phyloP scores from a whole-genome alignment of 2,113 vertebrate species.

The Amphiprion percula region DNA sequence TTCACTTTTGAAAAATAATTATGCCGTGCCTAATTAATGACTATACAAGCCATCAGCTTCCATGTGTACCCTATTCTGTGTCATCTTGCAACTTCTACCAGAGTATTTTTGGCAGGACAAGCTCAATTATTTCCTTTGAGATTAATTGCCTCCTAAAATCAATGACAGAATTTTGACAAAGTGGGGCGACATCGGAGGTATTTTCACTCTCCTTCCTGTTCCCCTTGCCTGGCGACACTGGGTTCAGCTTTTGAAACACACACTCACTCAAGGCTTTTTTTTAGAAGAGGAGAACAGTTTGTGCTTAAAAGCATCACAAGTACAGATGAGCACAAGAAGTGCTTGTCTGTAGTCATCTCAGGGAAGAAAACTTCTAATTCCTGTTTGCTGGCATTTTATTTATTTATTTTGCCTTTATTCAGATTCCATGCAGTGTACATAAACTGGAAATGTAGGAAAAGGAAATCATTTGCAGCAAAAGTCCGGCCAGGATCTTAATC shows the following conservation, averaged over 20 bases:
- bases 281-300: conserved; percentile 25
- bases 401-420: background rate
- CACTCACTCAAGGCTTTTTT: conserved; percentile 29
- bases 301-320: conserved; percentile 31
- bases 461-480: background rate
- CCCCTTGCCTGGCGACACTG: conserved; percentile 9
- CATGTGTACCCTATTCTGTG: conserved; percentile 59
- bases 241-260: conserved; percentile 37
- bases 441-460: background rate
- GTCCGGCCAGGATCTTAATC: background rate
- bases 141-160: conserved; percentile 70
- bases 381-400: background rate
- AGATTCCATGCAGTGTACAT: background rate
- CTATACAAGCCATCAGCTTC: conserved; percentile 52
- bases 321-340: background rate
- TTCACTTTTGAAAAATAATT: conserved; percentile 41
- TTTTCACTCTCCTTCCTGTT: conserved; percentile 44
- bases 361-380: background rate
- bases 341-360: background rate
- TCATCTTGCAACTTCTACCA: conserved; percentile 63
- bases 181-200: conserved; percentile 55
- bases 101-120: conserved; percentile 66
- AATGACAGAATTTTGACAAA: conserved; percentile 60
- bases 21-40: conserved; percentile 65
- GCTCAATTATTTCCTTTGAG: conserved; percentile 71